Conservation (phyloP, 2,888 invertebrate species). For the Tetragnatha montana region DNA sequence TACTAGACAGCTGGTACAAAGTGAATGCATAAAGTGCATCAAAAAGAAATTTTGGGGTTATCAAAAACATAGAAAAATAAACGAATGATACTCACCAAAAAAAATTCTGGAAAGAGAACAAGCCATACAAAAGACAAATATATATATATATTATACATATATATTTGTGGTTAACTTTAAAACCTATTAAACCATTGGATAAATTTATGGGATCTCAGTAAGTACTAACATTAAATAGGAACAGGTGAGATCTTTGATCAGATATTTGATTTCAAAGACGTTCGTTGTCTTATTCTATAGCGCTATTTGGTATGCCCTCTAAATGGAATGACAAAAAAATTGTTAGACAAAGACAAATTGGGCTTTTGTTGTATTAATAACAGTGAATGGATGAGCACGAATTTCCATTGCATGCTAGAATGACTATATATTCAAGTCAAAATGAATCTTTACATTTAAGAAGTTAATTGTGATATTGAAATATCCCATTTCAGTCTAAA, state of each 20-base stretch:
- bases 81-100: neutral
- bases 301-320: neutral
- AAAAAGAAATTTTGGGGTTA: neutral
- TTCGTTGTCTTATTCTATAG: conserved; percentile 3
- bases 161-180: neutral
- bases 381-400: no score
- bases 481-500: no score
- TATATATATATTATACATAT: no score
- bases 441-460: no score
- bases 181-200: neutral
- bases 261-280: neutral
- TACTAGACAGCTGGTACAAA: neutral
- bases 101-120: neutral
- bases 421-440: no score
- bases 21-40: neutral
- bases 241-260: conserved; percentile 16
- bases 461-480: no score
- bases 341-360: neutral
- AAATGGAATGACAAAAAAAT: neutral
- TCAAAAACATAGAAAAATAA: neutral
- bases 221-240: neutral
- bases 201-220: neutral
- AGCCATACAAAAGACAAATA: neutral
- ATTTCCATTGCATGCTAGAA: no score
- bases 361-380: neutral